Conservation (phyloP, 1,140 invertebrate genomes). For the Cherax destructor region DNA sequence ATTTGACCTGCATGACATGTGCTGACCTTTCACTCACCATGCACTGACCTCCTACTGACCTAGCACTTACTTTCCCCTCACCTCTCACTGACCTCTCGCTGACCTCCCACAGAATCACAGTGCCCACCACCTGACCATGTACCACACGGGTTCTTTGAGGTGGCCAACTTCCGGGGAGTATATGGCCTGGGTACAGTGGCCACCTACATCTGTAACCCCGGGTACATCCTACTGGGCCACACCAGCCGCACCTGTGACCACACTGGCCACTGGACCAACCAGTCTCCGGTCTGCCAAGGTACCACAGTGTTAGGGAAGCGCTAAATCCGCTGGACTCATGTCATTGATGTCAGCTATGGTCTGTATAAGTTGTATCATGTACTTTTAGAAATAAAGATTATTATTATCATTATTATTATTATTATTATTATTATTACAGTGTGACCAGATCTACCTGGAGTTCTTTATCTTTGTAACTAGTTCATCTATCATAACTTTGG, state of each 20-base stretch:
- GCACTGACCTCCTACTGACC: background rate
- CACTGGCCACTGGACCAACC: conserved; percentile 68
- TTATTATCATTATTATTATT: too few species aligned
- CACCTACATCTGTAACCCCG: conserved; percentile 72
- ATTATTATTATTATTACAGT: too few species aligned
- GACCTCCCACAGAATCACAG: conserved; percentile 60
- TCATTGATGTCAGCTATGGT: too few species aligned
- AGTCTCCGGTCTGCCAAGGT: conserved; percentile 69
- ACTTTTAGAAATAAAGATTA: too few species aligned
- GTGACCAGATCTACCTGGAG: too few species aligned
- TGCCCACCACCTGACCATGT: conserved; percentile 71
- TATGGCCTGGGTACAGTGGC: conserved; percentile 72
- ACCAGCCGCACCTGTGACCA: conserved; percentile 46
- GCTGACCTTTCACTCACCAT: background rate
- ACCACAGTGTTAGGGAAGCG: background rate
- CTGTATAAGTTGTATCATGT: too few species aligned
- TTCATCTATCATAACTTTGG: too few species aligned
- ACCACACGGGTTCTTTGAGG: conserved; percentile 71
- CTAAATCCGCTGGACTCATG: too few species aligned
- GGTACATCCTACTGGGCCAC: conserved; percentile 72
- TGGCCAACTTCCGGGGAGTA: conserved; percentile 62
- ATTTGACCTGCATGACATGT: too few species aligned
- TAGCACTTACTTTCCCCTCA: background rate
- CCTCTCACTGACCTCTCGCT: background rate
- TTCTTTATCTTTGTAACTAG: too few species aligned